Evolutionary conservation across 2,113 vertebrate species (phyloP).

Genomic region (Marmota flaviventris): DNA sequence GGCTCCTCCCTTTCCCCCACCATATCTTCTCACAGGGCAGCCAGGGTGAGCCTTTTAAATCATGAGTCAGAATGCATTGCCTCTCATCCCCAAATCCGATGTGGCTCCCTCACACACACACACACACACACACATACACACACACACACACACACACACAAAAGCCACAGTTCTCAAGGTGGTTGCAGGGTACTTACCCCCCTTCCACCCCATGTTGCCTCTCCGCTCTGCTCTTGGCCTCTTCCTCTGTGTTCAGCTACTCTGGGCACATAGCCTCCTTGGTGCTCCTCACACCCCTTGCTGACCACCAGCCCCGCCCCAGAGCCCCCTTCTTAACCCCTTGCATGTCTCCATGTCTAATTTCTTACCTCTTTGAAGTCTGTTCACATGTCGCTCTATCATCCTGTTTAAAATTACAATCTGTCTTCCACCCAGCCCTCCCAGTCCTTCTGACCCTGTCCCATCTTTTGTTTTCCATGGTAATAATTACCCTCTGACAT

Average conservation of each 20-base stretch:
- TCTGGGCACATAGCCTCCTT: not conserved
- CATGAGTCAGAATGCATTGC: not conserved
- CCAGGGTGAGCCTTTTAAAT: not conserved
- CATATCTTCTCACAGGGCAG: not conserved
- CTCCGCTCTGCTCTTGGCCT: not conserved
- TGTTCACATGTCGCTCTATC: not conserved
- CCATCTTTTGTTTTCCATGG: not conserved
- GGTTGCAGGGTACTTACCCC: no score
- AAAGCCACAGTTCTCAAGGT: not conserved
- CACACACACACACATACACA: no score
- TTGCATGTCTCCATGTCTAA: not conserved
- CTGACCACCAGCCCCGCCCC: not conserved
- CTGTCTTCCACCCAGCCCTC: not conserved
- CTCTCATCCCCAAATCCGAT: not conserved
- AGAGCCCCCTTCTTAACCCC: not conserved
- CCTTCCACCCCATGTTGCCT: rapidly evolving
- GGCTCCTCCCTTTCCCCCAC: not conserved
- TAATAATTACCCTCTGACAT: not conserved
- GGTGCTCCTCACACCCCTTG: not conserved
- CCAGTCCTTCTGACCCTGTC: not conserved
- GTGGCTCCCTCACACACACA: not conserved
- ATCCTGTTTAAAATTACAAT: not conserved
- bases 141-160: no score
- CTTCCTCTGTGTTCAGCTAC: no score
- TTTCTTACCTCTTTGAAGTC: not conserved